Evolutionary conservation across 2,797 vertebrate genomes (phyloP), one percentile per base, ranked within the genome.

Genomic region (Oceanodroma leucorhoa): DNA sequence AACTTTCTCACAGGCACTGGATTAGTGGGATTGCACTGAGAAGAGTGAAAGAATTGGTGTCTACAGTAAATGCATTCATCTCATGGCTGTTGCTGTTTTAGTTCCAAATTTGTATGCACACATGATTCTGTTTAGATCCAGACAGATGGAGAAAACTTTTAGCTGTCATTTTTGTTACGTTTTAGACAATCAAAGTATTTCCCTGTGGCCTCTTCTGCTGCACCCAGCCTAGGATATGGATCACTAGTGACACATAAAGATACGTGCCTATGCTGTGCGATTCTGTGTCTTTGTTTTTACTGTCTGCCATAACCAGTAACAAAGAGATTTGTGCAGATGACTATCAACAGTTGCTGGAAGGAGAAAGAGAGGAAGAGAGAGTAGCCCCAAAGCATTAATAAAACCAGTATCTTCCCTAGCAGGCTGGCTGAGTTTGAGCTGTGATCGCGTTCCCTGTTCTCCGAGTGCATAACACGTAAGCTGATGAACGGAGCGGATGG

Each of bases 131-230:
- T 88, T 96, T 78, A 75, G 85, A 88, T 91, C 53, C 18, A 91
- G 87, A 91, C 95, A 96, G 96, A 96, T 93, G 91, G 90, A 94
- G 89, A 89, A 93, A 93, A 97, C 71, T 92, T 96, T 89, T 77
- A 93, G 84, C 57, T 95, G 78, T 95, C 89, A 81, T 92, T 95
- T 95, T 93, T 95, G 89, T 61, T 93, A 43, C 79, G n/a, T 96
- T 96, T 96, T 92, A 94, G 87, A 67, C 92, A 91, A 95, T 83
- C 40, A 50, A 61, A 91, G 46, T n/a, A 58, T 78, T 36, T 97
- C 90, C 87, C 90, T 50, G 34, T 93, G 82, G 92, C 84, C 87
- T 80, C 79, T 94, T 93, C 79, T 80, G n/a, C 69, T 83, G 89
- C 79, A 87, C 87, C 57, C 76, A 83, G 72, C 53, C 75, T 61